phyloP scores from a whole-genome alignment of 2,797 vertebrate species.

The Epinephelus malabaricus region DNA sequence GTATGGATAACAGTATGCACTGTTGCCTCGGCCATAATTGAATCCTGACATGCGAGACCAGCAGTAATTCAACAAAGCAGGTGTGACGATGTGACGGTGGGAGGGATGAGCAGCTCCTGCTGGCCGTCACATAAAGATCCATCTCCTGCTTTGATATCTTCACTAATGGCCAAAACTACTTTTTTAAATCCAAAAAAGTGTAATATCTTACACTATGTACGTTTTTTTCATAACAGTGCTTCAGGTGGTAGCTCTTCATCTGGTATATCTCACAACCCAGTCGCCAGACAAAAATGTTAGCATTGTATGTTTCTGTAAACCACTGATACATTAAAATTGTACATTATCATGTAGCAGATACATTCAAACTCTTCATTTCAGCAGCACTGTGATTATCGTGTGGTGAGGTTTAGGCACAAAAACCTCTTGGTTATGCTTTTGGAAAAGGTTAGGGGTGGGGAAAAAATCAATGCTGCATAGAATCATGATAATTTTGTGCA shows the following conservation, averaged over 20 bases:
- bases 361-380: no score
- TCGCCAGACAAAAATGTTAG: no score
- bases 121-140: constrained; percentile 36
- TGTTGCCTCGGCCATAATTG: constrained; percentile 53
- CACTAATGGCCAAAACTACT: constrained; percentile 4
- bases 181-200: constrained; percentile 5
- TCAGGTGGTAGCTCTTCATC: neutral
- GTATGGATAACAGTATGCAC: constrained; percentile 38
- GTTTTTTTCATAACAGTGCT: constrained; percentile 5
- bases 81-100: constrained; percentile 49
- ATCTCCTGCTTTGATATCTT: constrained; percentile 19
- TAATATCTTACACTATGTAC: neutral
- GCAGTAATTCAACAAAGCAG: constrained; percentile 52
- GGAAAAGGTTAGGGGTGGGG: no score
- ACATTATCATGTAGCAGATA: no score
- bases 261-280: no score
- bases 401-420: no score
- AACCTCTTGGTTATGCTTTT: no score
- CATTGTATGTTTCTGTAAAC: no score
- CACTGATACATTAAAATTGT: no score
- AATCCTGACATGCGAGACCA: constrained; percentile 57
- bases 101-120: constrained; percentile 35
- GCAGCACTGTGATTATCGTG: no score
- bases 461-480: no score
- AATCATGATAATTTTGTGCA: no score